Conservation (phyloP, 2,797 vertebrate species). For the Spheniscus humboldti region DNA sequence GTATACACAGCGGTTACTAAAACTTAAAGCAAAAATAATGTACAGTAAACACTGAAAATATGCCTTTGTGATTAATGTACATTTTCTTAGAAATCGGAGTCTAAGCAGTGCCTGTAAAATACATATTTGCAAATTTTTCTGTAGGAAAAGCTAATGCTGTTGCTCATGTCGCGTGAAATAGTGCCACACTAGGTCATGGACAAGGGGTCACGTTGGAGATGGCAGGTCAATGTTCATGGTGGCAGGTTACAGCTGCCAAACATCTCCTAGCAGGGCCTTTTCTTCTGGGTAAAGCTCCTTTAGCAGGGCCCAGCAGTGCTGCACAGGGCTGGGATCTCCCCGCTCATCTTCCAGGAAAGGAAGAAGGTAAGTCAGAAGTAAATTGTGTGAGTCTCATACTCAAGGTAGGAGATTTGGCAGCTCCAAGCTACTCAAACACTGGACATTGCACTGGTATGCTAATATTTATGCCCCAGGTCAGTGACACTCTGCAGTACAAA, state of each 20-base stretch:
- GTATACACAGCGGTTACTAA: background rate
- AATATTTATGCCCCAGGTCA: accelerated
- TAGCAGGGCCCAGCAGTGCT: accelerated
- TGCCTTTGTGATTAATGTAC: accelerated
- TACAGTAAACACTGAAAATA: background rate
- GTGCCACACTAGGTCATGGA: accelerated
- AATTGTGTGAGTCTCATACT: accelerated
- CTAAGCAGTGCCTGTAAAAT: background rate
- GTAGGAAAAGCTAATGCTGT: background rate
- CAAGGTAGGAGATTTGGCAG: background rate
- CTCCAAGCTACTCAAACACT: background rate
- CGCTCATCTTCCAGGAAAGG: background rate
- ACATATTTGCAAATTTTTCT: background rate
- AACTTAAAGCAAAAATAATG: background rate
- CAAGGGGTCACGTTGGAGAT: background rate
- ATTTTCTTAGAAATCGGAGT: background rate
- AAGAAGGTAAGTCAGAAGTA: background rate
- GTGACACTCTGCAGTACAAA: background rate
- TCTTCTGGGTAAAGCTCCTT: background rate
- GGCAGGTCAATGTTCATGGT: background rate
- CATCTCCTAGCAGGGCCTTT: background rate
- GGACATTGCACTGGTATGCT: background rate
- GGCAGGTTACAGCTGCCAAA: background rate
- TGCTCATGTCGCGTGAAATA: background rate
- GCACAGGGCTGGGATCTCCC: background rate